Conservation (phyloP, 1,140 invertebrate species). For the Ips nitidus region DNA sequence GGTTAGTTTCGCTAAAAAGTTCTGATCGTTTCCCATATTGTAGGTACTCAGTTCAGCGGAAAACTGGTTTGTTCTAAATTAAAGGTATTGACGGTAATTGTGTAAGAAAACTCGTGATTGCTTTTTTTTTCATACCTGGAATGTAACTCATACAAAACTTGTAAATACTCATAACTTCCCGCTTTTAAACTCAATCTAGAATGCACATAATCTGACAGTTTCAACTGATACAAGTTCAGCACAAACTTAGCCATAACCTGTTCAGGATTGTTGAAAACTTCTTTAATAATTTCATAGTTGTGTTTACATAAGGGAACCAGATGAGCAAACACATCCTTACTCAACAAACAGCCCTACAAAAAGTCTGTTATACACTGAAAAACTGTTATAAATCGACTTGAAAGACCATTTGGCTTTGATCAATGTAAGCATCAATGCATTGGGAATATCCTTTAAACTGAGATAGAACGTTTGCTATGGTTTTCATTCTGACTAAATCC, state of each 20-base stretch:
- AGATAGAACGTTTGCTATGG: conserved; percentile 86
- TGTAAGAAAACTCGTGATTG: conserved; percentile 23
- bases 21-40: conserved; percentile 79
- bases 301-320: conserved; percentile 88
- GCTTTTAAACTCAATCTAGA: conserved; percentile 75
- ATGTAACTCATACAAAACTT: conserved; percentile 86
- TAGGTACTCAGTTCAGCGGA: conserved; percentile 71
- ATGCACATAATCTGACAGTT: conserved; percentile 84
- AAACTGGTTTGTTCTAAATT: conserved; percentile 67
- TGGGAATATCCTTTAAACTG: conserved; percentile 97
- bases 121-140: conserved; percentile 60
- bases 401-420: conserved; percentile 89
- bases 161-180: conserved; percentile 86
- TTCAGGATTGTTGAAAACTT: conserved; percentile 95
- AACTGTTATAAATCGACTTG: neutral
- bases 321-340: conserved; percentile 88
- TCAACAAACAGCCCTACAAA: conserved; percentile 67
- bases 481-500: conserved; percentile 88
- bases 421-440: conserved; percentile 96
- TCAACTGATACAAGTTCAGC: conserved; percentile 92
- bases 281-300: conserved; percentile 85
- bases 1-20: conserved; percentile 78
- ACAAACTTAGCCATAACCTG: conserved; percentile 99
- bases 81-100: too few species aligned
- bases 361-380: neutral